Percentiles rank a stretch among this genome's conserved stretches.
Evolutionary conservation across 2,113 vertebrate genomes (phyloP).

Genomic region (Sinocyclocheilus maitianheensis): DNA sequence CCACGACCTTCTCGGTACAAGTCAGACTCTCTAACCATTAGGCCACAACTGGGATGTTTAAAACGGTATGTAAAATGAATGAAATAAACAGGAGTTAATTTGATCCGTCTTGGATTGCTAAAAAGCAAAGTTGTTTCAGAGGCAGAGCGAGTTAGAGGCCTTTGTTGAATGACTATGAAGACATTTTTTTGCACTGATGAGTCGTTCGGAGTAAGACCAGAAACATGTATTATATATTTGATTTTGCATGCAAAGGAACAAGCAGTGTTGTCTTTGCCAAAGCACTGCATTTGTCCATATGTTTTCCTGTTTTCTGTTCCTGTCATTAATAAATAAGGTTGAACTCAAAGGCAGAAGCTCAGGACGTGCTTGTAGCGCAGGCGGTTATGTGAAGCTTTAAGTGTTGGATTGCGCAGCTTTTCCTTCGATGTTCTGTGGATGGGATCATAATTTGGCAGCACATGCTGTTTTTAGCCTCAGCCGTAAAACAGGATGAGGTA

Average conservation of each 20-base stretch:
- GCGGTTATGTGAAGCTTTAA: not conserved
- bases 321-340: not conserved
- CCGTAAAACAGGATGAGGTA: slow-evolving; percentile 30
- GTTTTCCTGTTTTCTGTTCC: not conserved
- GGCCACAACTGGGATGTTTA: not conserved
- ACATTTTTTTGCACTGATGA: not conserved
- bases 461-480: slow-evolving; percentile 16
- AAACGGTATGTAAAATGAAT: not conserved
- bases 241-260: not conserved
- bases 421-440: slow-evolving; percentile 6
- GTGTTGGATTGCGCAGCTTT: slow-evolving; percentile 5
- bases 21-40: not conserved
- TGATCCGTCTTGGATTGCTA: not conserved
- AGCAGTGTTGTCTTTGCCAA: not conserved
- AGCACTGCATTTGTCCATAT: not conserved
- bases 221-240: not conserved
- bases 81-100: not conserved
- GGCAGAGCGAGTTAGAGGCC: not conserved
- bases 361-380: not conserved
- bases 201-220: not conserved
- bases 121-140: not conserved
- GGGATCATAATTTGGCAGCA: slow-evolving; percentile 30
- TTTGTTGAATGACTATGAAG: not conserved
- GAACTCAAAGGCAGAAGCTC: not conserved
- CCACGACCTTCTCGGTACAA: not conserved